phyloP scores from a whole-genome alignment of 1,140 invertebrate species.

The Rhyzopertha dominica region DNA sequence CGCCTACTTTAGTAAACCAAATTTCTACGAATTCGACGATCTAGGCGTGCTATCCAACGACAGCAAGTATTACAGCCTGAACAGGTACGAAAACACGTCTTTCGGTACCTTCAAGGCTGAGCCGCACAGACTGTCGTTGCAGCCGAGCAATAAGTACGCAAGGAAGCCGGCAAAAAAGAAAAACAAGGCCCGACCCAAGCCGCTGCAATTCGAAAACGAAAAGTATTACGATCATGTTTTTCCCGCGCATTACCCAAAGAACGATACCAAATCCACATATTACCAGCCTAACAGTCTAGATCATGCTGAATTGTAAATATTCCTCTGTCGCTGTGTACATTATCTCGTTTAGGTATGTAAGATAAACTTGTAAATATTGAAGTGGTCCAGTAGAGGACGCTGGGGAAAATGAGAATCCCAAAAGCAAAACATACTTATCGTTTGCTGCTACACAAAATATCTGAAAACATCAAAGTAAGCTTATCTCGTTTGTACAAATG shows the following conservation, averaged over 20 bases:
- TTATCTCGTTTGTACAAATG: too few relatives aligned
- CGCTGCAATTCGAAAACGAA: constrained; percentile 39
- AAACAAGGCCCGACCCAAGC: constrained; percentile 33
- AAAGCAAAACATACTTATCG: too few relatives aligned
- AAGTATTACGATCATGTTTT: constrained; percentile 43
- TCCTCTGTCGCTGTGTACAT: too few relatives aligned
- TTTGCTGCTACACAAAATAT: too few relatives aligned
- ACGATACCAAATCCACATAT: constrained; percentile 25
- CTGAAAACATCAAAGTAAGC: too few relatives aligned
- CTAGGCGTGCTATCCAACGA: constrained; percentile 16
- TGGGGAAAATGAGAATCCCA: too few relatives aligned
- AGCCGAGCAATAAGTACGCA: constrained; percentile 27
- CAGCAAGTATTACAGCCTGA: constrained; percentile 36
- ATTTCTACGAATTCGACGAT: constrained; percentile 29
- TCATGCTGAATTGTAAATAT: constrained; percentile 43
- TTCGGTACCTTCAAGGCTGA: constrained; percentile 24
- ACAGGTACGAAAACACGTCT: constrained; percentile 33
- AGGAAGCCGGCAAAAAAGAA: constrained; percentile 21
- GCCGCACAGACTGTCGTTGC: constrained; percentile 23
- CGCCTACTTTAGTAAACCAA: constrained; percentile 33
- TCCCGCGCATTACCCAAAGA: constrained; percentile 30
- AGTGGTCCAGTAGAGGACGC: too few relatives aligned
- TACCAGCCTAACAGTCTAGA: constrained; percentile 40
- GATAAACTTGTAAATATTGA: too few relatives aligned
- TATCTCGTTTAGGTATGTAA: too few relatives aligned